Base-by-base conservation (phyloP, 64 coral and sea anemone species). In the Astreopora myriophthalma region DNA sequence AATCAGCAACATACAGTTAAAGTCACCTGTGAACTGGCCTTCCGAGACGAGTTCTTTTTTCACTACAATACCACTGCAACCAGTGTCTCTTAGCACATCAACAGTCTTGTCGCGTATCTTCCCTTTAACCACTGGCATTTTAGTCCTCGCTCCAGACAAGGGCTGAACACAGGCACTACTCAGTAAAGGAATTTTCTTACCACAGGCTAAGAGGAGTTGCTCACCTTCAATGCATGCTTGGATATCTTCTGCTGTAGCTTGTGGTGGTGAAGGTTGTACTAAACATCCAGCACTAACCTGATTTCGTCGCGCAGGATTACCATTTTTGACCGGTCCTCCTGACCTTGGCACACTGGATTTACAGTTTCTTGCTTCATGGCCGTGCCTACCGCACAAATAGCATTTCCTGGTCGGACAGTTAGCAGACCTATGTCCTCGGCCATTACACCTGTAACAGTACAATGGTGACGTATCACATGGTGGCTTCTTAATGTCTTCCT, bases 351-450 rank as follows among this genome's bases (percentile, higher is more conserved):
- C 25, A 65, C 33, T 33, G 20, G 72, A 76, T 34, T 71, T 22
- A 34, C 87, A 89, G 73, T 89, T 89, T 40, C 87, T 76, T 3
- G 72, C 72, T 62, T 89, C 72, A 44, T 89, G 87, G 4, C 87
- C 72, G 12, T 77, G 72, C 70, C 14, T 51, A 19, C 42, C 60
- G 28, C 48, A 85, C 60, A 85, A 31, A 25, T 67, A 68, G 9
- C 39, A 42, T 0, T 42, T 42, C 39, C 9, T 42, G 39, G 39
- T 42, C 9, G 39, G 39, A 9, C 39, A 42, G 39, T 42, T 42
- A 9, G 9, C 39, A 0, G 39, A 5, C 9, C 9, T 42, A 42
- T 42, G 39, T 7, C 39, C 39, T 1, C 39, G 39, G 39, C 5
- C 9, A 9, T 42, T 42, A 13, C 88, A 90, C 30, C n/a, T 82